Evolutionary conservation across 2,888 invertebrate species (phyloP), one percentile per base, ranked within the genome.

Genomic region (Scelioninae gen. 2): DNA sequence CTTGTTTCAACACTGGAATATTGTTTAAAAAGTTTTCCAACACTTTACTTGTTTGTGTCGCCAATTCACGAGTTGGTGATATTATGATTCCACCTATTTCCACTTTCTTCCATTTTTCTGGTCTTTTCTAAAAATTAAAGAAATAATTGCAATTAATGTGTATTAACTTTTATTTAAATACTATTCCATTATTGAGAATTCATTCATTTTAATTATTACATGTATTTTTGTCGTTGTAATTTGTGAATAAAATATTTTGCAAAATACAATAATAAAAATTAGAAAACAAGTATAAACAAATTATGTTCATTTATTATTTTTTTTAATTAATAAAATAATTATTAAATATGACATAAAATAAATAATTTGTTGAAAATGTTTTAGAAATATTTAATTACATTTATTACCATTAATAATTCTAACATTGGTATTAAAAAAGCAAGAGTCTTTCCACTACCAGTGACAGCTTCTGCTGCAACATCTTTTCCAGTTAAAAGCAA

Each of bases 361-460:
- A 25, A 6, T 25, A 25, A 25, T 25, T 4, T 25, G 25, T 25
- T 25, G 25, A 4, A 25, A 25, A 25, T 25, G 6, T 25, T 25
- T 45, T 61, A 43, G n/a, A n/a, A 33, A 13, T 43, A 19, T 46
- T 31, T 31, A 25, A 4, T 25, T 25, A 25, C 25, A 25, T 25
- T 6, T 35, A 28, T 72, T 79, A 87, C 87, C 81, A 88, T 87
- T 50, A 99, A 86, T 80, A 96, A 92, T 87, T 98, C 96, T 52
- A 99, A 81, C 81, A 97, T 86, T 0, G 99, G 99, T 41, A 99
- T 91, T 9, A 98, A 87, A 86, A 98, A 99, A 0, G 98, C 97
- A 35, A 99, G 87, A 0, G 98, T 99, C 88, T 99, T 99, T 0
- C 99, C 99, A 76, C 98, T 98, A 2, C 99, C 99, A 0, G 99